These are phyloP conservation scores for Hirundo rustica DNA, from an alignment of 2,797 vertebrate genomes.

Conservation along the genomic window DNA sequence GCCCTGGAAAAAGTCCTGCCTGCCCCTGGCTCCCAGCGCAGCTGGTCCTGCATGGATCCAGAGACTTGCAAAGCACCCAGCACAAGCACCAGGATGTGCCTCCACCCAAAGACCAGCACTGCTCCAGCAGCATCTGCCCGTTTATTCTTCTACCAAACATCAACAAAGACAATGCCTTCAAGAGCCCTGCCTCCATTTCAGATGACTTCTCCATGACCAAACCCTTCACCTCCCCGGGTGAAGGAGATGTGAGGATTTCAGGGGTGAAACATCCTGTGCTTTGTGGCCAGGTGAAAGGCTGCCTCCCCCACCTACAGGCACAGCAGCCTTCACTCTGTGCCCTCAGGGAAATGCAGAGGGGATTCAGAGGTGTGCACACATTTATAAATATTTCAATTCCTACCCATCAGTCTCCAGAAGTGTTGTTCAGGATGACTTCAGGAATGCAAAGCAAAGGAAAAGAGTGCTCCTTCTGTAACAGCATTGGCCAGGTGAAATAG, in stretches of 20 bases:
- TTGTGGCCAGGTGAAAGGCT: not conserved
- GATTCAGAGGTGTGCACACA: fast-evolving
- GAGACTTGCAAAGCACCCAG: not conserved
- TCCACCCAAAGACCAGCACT: not conserved
- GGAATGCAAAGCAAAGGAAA: not conserved
- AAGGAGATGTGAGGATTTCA: not conserved
- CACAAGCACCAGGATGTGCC: not conserved
- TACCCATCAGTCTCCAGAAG: not conserved
- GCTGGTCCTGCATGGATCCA: not conserved
- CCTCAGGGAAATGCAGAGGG: not conserved
- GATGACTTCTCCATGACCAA: not conserved
- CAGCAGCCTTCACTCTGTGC: not conserved
- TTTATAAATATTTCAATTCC: not conserved
- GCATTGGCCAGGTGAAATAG: fast-evolving
- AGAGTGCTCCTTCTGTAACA: not conserved
- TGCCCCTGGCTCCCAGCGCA: not conserved
- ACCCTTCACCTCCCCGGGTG: not conserved
- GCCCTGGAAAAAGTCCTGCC: not conserved
- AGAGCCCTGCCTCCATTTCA: not conserved
- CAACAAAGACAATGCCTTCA: not conserved
- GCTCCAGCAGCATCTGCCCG: not conserved
- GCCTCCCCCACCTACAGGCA: not conserved
- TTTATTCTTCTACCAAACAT: not conserved
- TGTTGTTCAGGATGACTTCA: not conserved
- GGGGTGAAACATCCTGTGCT: not conserved